phyloP scores from a whole-genome alignment of 2,113 vertebrate species.

The Halcyon senegalensis region DNA sequence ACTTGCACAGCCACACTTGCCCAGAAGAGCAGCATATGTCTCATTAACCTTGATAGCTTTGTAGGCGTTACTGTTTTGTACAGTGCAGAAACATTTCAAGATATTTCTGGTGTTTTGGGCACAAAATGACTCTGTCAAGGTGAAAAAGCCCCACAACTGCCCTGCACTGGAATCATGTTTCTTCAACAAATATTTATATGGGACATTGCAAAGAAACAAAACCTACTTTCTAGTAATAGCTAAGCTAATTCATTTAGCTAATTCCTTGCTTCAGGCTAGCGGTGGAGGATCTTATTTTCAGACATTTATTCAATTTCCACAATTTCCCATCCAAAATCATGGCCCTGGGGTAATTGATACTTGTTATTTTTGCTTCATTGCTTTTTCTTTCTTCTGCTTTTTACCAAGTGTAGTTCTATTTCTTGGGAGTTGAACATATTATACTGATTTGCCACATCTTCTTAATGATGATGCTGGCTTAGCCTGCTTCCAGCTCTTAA shows the following conservation, averaged over 20 bases:
- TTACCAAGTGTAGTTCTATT: background rate
- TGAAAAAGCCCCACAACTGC: background rate
- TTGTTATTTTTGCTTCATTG: background rate
- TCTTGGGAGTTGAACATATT: background rate
- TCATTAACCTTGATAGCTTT: conserved; percentile 39
- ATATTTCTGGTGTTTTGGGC: background rate
- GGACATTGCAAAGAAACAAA: background rate
- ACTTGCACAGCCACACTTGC: background rate
- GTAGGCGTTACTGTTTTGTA: conserved; percentile 13
- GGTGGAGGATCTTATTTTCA: background rate
- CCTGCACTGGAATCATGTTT: background rate
- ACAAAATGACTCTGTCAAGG: background rate
- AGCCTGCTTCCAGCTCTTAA: background rate
- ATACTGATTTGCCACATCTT: background rate
- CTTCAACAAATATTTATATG: background rate
- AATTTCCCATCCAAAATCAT: background rate
- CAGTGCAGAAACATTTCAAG: background rate
- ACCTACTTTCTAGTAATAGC: background rate
- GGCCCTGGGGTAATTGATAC: background rate
- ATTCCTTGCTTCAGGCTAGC: background rate
- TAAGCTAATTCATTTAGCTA: background rate
- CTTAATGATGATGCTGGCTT: background rate
- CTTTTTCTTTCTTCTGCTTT: background rate
- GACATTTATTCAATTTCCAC: conserved; percentile 1
- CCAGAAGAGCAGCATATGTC: conserved; percentile 10